These are phyloP conservation scores for Scytalopus superciliaris DNA, from an alignment of 2,113 vertebrate genomes.

Conservation along the genomic window DNA sequence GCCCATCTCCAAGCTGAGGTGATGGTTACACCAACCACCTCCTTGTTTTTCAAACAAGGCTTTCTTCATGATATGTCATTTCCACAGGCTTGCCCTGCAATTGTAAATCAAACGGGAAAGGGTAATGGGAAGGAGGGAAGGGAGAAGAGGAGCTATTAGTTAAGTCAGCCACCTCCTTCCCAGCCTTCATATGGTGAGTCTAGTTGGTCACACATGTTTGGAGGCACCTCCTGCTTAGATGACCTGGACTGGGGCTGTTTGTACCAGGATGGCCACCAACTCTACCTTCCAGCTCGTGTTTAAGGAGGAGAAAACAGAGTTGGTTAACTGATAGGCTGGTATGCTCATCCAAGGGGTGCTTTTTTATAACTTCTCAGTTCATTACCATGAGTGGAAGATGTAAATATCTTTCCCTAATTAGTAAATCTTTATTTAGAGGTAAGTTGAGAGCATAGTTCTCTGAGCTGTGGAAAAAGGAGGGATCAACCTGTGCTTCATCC, in stretches of 20 bases:
- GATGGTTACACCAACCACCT: neutral
- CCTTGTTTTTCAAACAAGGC: neutral
- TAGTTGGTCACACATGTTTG: rapidly evolving
- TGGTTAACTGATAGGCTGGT: neutral
- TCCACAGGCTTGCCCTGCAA: neutral
- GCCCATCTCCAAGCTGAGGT: rapidly evolving
- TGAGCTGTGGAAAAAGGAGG: neutral
- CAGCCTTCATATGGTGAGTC: neutral
- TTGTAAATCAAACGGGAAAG: neutral
- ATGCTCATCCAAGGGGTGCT: neutral
- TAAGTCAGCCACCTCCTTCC: neutral
- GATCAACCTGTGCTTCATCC: rapidly evolving
- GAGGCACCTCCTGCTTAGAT: neutral
- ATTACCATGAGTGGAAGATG: neutral
- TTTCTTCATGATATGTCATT: neutral
- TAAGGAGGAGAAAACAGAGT: neutral
- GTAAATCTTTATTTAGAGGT: neutral
- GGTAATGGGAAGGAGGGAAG: neutral
- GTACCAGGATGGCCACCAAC: neutral
- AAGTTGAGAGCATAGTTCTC: neutral
- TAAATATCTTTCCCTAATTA: neutral
- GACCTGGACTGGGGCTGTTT: neutral
- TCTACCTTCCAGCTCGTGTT: neutral
- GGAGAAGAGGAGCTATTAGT: neutral
- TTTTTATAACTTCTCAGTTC: neutral